These are phyloP conservation scores for Vicugna pacos DNA, from an alignment of 2,113 vertebrate species.

Conservation along the genomic window DNA sequence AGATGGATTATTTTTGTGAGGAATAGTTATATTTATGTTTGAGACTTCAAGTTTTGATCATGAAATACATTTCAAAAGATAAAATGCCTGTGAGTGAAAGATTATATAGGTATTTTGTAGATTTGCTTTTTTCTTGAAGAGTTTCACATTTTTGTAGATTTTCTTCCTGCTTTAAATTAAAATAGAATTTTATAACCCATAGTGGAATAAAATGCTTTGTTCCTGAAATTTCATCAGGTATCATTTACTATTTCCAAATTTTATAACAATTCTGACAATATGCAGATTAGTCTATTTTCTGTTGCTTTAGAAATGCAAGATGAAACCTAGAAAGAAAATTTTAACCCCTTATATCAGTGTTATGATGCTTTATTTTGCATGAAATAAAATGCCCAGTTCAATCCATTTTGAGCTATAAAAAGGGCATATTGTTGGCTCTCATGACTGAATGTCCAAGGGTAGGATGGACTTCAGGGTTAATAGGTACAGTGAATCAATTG, in stretches of 20 bases:
- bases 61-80: conserved; percentile 59
- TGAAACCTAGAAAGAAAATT: conserved; percentile 42
- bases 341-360: not conserved
- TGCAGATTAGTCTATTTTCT: not conserved
- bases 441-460: not conserved
- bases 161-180: conserved; percentile 65
- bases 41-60: conserved; percentile 41
- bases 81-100: not conserved
- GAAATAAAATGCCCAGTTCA: conserved; percentile 14
- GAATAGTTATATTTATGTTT: conserved; percentile 55
- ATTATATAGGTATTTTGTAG: conserved; percentile 20
- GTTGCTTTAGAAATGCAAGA: conserved; percentile 54
- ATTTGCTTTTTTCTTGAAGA: conserved; percentile 14
- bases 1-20: conserved; percentile 55
- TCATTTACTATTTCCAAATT: conserved; percentile 36
- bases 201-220: conserved; percentile 18
- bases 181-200: conserved; percentile 25
- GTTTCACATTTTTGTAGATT: conserved; percentile 36
- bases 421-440: not conserved
- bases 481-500: not conserved
- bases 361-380: conserved; percentile 34
- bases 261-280: conserved; percentile 35
- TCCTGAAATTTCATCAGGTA: conserved; percentile 23
- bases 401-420: not conserved
- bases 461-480: not conserved